Evolutionary conservation across 2,797 vertebrate genomes (phyloP), one percentile per base, ranked within the genome.

Genomic region (Anomalospiza imberbis): DNA sequence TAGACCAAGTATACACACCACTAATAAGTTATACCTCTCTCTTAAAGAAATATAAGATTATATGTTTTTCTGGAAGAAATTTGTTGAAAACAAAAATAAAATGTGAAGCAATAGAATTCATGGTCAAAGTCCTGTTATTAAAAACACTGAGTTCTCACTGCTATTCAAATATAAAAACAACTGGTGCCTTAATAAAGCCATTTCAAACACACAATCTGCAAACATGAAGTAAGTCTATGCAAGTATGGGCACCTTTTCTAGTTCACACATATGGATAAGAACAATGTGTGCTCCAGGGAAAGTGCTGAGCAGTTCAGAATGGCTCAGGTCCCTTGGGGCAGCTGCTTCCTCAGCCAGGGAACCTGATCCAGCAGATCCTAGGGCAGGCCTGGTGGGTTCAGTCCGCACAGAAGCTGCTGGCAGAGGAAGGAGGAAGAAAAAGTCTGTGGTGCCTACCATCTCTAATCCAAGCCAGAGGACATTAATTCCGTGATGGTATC

Each of bases 401-500:
- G 57, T 53, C 42, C 32, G 32, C 10, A 9, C 0, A 18, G 53
- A 67, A 65, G 75, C 36, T 28, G 16, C n/a, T 60, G 48, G 42
- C 50, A 93, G 57, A 54, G 24, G 48, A 61, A 61, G 29, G 31
- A 47, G 48, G 29, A 61, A 34, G 29, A 45, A 53, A 51, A 76
- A 53, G 29, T 40, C 36, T 74, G 51, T 62, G 55, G 53, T 45
- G 36, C 10, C 31, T 18, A 15, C 26, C 20, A 8, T 26, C 36
- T 44, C 12, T 12, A 63, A 44, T 11, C 26, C 0, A 2, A 88
- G 55, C 6, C 40, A 85, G 61, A 63, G 38, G 60, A 40, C 7
- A 2, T 4, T 10, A 16, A 9, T 60, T 83, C 63, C 1, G 0
- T 40, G 18, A 25, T 34, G 32, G 24, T 36, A 29, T 67, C 0